Evolutionary conservation across 2,888 invertebrate genomes (phyloP), one percentile per base, ranked within the genome.

Genomic region (Tholera decimalis): DNA sequence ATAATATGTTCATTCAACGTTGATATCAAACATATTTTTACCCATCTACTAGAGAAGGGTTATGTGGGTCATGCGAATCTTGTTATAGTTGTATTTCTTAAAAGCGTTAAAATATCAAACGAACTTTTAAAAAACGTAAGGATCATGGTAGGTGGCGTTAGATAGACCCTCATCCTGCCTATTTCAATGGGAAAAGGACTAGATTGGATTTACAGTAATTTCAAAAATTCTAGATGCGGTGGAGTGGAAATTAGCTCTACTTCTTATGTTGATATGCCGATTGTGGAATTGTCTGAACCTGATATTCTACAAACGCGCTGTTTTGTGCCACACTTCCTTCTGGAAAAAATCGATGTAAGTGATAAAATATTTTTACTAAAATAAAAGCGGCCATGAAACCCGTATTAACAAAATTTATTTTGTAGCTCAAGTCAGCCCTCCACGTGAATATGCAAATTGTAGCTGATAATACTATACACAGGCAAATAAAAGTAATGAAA

Each of bases 361-460:
- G 0, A n/a, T 22, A 3, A 0, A 63, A 24, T 22, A 5, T 46
- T 22, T 44, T n/a, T 0, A 26, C 3, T n/a, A 11, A 18, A 28
- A 18, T 9, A 1, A 43, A 11, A 11, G 11, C 18, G 18, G 5
- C 11, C 11, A 28, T 44, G 24, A 2, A 15, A 44, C 24, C 7
- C n/a, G 3, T n/a, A 0, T 44, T 24, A 1, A 22, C 8, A 3
- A 8, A 15, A n/a, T 24, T 22, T 7, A 18, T 66, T 18, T 86
- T 86, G 28, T 68, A 91, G 90, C 51, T 89, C 0, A 79, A 86
- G 55, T 80, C 82, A 33, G 87, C 86, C 1, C 33, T 91, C 5
- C 82, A 86, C 46, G 73, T 89, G 26, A 85, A 85, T 28, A 65
- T 91, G 6, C 90, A 91, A 87, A 82, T 91, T 13, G 72, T 90